Conservation (phyloP, 2,113 vertebrate genomes). For the Mormoops blainvillei region DNA sequence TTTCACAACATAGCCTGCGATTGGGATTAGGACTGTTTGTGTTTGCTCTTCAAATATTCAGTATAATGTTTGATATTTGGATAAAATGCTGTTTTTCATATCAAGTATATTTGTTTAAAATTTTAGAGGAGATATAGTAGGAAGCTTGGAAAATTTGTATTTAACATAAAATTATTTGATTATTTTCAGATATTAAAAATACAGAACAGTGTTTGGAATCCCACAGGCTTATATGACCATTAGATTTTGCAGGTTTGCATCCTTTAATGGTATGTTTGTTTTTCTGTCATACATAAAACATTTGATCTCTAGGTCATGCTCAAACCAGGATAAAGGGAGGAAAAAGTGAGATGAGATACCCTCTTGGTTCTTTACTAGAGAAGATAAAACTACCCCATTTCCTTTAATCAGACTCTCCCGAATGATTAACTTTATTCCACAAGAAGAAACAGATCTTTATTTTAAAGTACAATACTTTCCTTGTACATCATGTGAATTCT, state of each 20-base stretch:
- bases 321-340: slow-evolving; percentile 1
- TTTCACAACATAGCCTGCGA: slow-evolving; percentile 58
- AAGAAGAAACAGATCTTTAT: slow-evolving; percentile 56
- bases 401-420: slow-evolving; percentile 8
- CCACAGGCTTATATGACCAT: slow-evolving; percentile 17
- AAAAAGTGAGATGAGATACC: slow-evolving; percentile 1
- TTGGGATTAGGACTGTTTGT: slow-evolving; percentile 69
- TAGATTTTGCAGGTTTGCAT: slow-evolving; percentile 46
- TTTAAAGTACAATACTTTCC: slow-evolving; percentile 50
- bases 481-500: slow-evolving; percentile 45
- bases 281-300: slow-evolving; percentile 32
- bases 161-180: slow-evolving; percentile 58
- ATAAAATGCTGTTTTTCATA: slow-evolving; percentile 66
- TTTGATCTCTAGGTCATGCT: slow-evolving; percentile 8
- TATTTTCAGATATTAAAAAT: slow-evolving; percentile 64
- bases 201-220: not conserved
- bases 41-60: slow-evolving; percentile 64
- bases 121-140: slow-evolving; percentile 48
- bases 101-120: slow-evolving; percentile 69
- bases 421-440: slow-evolving; percentile 47
- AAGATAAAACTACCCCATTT: slow-evolving; percentile 23
- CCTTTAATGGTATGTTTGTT: slow-evolving; percentile 44
- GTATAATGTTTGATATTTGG: slow-evolving; percentile 69
- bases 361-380: slow-evolving; percentile 3
- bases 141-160: slow-evolving; percentile 46